Evolutionary conservation across 2,113 vertebrate species (phyloP), one percentile per base, ranked within the genome.

Genomic region (Ctenodactylus gundi): DNA sequence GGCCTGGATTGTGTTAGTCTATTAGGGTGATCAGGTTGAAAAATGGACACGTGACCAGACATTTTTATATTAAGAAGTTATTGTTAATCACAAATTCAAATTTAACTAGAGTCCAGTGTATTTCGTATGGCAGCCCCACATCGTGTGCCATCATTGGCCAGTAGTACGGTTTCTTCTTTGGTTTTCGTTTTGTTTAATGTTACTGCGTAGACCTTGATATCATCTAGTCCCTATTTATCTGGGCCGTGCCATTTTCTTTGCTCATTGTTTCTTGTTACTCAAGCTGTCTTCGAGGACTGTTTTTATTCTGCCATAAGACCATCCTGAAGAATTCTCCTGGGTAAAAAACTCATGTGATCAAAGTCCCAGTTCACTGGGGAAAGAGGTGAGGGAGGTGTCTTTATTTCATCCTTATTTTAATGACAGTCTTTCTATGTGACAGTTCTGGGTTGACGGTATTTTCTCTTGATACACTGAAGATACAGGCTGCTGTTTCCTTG

Each of bases 151-250:
- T 10, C n/a, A 7, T 18, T 53, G 78, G 23, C 55, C 3, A 1
- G 27, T 9, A 6, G 23, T 20, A 39, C 29, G 7, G 1, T 25
- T 18, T 3, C 29, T 21, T 25, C 7, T 21, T n/a, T 77, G 34
- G 14, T 39, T 15, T 23, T 36, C 57, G 25, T 27, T 73, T 60
- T 60, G 27, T 23, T 82, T 25, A 7, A 39, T n/a, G 25, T 53
- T 53, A 13, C 73, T 53, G 23, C 25, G 1, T 55, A 3, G 31
- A 12, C 46, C 15, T 23, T n/a, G 3, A 7, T 25, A 4, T 80
- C 27, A 11, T 53, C n/a, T 15, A 31, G 2, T 0, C 27, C 27
- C 75, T 15, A 0, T 36, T 18, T 17, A 1, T 7, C 0, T 72
- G 34, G n/a, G 73, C 21, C 34, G 23, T 34, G 39, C 15, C 31